phyloP scores from a whole-genome alignment of 1,140 invertebrate genomes.

The Zophobas morio region DNA sequence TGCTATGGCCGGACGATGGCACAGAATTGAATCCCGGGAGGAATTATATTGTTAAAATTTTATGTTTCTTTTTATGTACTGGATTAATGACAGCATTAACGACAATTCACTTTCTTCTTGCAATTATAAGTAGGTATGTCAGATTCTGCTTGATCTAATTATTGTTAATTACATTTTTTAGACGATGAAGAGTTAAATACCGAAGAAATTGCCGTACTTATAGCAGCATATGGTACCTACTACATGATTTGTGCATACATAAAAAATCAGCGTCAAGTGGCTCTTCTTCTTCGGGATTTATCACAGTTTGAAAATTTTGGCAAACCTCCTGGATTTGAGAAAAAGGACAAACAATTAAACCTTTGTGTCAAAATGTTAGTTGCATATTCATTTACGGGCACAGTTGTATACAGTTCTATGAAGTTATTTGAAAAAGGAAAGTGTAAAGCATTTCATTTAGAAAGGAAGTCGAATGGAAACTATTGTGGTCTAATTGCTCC shows the following conservation, averaged over 20 bases:
- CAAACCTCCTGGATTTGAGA: slow-evolving; percentile 8
- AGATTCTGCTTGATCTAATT: too few species aligned
- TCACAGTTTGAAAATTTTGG: slow-evolving; percentile 18
- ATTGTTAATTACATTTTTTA: background rate
- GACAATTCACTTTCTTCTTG: too few species aligned
- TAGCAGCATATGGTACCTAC: slow-evolving; percentile 6
- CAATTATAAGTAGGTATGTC: too few species aligned
- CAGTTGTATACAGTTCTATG: too few species aligned
- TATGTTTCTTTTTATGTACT: too few species aligned
- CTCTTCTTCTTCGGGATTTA: background rate
- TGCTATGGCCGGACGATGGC: slow-evolving; percentile 17
- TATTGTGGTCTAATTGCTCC: slow-evolving; percentile 10
- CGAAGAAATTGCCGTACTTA: slow-evolving; percentile 9
- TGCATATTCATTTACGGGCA: background rate
- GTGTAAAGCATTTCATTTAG: too few species aligned
- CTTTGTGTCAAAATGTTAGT: background rate
- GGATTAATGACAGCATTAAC: too few species aligned
- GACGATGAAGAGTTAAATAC: background rate
- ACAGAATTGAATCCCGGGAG: slow-evolving; percentile 16
- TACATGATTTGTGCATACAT: background rate
- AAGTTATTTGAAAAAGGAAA: too few species aligned
- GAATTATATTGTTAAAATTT: background rate
- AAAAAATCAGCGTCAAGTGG: slow-evolving; percentile 14
- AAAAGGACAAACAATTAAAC: slow-evolving; percentile 6
- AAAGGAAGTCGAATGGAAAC: background rate